phyloP scores from a whole-genome alignment of 1,140 invertebrate species.

The Harpegnathos saltator region DNA sequence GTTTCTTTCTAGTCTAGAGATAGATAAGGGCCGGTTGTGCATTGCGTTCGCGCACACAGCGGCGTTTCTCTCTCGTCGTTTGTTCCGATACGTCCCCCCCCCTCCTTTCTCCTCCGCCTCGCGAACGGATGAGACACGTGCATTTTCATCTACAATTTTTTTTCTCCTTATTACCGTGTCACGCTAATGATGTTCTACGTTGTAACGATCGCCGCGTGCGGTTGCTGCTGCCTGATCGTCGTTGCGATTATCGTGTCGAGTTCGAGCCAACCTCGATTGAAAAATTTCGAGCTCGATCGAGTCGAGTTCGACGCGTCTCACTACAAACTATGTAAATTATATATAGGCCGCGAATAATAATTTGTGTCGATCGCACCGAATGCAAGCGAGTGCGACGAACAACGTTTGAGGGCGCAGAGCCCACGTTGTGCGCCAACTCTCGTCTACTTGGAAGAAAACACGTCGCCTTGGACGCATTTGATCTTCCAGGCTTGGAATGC shows the following conservation, averaged over 20 bases:
- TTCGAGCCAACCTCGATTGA: no score
- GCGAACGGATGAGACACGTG: conserved; percentile 11
- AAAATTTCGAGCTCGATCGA: background rate
- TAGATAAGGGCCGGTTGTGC: conserved; percentile 73
- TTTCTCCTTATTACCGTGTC: background rate
- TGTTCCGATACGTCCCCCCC: conserved; percentile 22
- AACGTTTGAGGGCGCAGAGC: background rate
- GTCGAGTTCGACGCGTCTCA: background rate
- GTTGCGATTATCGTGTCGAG: no score
- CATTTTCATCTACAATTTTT: conserved; percentile 3
- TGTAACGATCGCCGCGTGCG: no score
- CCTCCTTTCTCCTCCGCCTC: no score
- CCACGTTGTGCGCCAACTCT: background rate
- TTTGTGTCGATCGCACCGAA: background rate
- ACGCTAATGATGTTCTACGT: no score
- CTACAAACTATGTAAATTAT: conserved; percentile 20
- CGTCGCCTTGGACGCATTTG: background rate
- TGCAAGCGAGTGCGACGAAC: background rate
- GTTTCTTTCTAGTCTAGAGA: conserved; percentile 83
- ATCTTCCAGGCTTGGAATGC: background rate
- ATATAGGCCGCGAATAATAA: conserved; percentile 28
- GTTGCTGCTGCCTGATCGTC: no score
- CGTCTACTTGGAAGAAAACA: background rate
- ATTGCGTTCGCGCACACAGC: conserved; percentile 60
- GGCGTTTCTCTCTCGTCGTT: conserved; percentile 66